Evolutionary conservation across 2,888 invertebrate species (phyloP), one percentile per base, ranked within the genome.

Genomic region (Lithodes maja): DNA sequence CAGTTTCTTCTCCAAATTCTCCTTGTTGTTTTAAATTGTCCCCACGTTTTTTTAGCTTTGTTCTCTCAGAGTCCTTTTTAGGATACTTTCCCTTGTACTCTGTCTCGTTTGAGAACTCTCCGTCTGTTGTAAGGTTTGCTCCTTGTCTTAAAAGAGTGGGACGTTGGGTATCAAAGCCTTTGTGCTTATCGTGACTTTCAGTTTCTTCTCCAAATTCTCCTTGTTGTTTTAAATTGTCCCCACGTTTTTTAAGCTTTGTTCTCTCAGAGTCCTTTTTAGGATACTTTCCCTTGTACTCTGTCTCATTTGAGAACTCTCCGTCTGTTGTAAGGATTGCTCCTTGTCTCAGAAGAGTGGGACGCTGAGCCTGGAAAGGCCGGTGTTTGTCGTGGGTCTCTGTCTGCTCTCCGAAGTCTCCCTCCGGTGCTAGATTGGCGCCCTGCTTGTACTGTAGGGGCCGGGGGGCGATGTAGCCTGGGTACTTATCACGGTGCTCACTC

Each of bases 161-260:
- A 2, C 84, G 83, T 50, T 84, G 17, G 7, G 78, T 53, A 12
- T 89, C 52, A 80, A 68, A 77, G 15, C 68, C n/a, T 17, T 53
- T 61, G 55, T 81, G 83, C 71, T 81, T 87, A 2, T 77, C 84
- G 3, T 85, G 85, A 5, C 69, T 71, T 77, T 87, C 87, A 52
- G 86, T 89, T 33, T 55, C 79, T 54, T 89, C 81, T 1, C 77
- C 84, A 71, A 91, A 86, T 12, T 90, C 88, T 61, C 91, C 91
- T 53, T 88, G 53, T 33, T 83, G 86, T 50, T 81, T 83, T 17
- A 91, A 71, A 54, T 90, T 91, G 55, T 90, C 89, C 9, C 49
- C 7, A 2, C 68, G 15, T 17, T 49, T 83, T n/a, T n/a, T 33
- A 0, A 54, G 33, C 0, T 3, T 61, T 15, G 50, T 3, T 78